Evolutionary conservation across 1,140 invertebrate genomes (phyloP), one percentile per base, ranked within the genome.

Genomic region (Drosophila rhopaloa): DNA sequence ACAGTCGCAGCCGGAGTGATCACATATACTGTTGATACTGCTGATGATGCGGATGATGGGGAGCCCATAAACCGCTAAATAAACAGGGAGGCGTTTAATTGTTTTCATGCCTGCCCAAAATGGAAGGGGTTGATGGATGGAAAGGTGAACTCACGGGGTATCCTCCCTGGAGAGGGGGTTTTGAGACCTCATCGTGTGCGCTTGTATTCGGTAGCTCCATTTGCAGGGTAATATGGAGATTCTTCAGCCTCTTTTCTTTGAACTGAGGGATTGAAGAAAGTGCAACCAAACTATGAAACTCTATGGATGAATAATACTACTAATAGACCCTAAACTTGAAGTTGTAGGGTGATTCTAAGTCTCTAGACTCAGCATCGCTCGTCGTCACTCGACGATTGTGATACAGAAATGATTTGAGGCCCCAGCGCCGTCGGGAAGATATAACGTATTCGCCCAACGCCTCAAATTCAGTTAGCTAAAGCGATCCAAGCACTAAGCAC

Each of bases 1-100:
- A 53, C 81, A 84, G 78, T 65, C 81, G 73, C 37, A 46, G 32
- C 27, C 13, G 9, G 81, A 78, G 81, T 85, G 83, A 86, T 85
- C 79, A 57, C 47, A 63, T 29, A 57, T 24, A 57, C 58, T 16
- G 58, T 62, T 43, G 16, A 27, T 43, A 27, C 37, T 24, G 55
- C 19, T 57, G 44, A 24, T 50, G 44, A 11, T 14, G 54, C 6
- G 41, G 46, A 14, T 47, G 61, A 38, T 43, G 37, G 19, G 13
- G 32, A 32, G 29, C 50, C 48, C 53, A 75, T 75, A 65, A 75
- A 41, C 35, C 67, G 14, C 35, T 44, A 27, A 38, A 32, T 29
- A 72, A 72, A 71, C 54, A 59, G 14, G 9, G 7, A 41, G 71
- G 13, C 24, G 32, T 43, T 57, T 58, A 54, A 58, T 76, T 58